Evolutionary conservation across 2,888 invertebrate genomes (phyloP).

Genomic region (Encarsia formosa): DNA sequence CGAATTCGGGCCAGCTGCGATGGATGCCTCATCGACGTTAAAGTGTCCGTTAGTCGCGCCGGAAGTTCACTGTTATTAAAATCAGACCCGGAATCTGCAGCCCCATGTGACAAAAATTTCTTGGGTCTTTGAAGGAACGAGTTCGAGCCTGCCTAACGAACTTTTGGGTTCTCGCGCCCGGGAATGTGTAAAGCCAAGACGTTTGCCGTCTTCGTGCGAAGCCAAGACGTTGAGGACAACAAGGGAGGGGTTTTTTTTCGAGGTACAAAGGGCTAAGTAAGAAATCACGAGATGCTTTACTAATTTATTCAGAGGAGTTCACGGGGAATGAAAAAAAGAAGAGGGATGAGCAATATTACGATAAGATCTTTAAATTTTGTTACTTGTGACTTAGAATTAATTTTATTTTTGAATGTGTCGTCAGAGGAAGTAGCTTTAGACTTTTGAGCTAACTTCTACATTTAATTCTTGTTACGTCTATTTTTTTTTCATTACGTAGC

Average conservation of each 20-base stretch:
- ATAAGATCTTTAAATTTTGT: no score
- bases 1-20: neutral
- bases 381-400: no score
- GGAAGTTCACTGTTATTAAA: constrained; percentile 49
- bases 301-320: no score
- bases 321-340: no score
- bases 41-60: constrained; percentile 48
- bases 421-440: no score
- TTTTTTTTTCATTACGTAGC: no score
- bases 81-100: constrained; percentile 38
- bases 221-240: constrained; percentile 27
- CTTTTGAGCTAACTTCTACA: no score
- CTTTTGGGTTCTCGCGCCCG: constrained; percentile 6
- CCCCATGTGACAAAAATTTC: constrained; percentile 35
- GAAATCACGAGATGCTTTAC: no score
- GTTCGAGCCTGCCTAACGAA: constrained; percentile 23
- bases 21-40: constrained; percentile 4
- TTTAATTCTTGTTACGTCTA: no score
- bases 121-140: constrained; percentile 8
- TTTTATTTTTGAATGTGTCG: no score
- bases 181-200: constrained; percentile 14
- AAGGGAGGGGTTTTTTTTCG: constrained; percentile 10
- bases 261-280: neutral
- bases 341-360: no score
- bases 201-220: constrained; percentile 1